These are phyloP conservation scores for Coptotermes formosanus DNA, from an alignment of 1,140 invertebrate genomes.

Conservation along the genomic window DNA sequence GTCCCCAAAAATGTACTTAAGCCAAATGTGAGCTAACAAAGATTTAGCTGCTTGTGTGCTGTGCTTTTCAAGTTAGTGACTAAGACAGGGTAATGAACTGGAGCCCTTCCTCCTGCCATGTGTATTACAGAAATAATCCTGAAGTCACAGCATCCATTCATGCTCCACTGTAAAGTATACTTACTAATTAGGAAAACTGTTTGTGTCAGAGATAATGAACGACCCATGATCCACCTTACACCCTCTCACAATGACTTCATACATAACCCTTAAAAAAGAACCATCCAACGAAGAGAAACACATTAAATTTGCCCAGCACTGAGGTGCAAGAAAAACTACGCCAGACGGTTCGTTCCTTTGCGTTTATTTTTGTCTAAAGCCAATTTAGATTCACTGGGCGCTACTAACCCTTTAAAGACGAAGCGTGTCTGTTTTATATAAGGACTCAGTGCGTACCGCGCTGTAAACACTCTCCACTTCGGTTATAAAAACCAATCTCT, in stretches of 20 bases:
- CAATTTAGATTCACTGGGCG: no score
- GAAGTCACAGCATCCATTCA: background rate
- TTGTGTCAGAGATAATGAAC: background rate
- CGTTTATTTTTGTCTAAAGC: no score
- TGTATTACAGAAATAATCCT: background rate
- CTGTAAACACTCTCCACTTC: no score
- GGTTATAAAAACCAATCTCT: no score
- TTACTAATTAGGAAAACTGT: slow-evolving; percentile 3
- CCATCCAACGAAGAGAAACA: no score
- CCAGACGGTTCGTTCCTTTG: no score
- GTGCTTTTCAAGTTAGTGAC: background rate
- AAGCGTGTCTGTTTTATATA: no score
- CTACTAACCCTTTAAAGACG: no score
- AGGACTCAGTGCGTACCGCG: no score
- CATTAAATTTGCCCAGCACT: no score
- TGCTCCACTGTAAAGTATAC: slow-evolving; percentile 5
- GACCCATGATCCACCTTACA: background rate
- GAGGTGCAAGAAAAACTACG: no score
- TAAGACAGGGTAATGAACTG: background rate
- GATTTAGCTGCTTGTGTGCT: background rate
- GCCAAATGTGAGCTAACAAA: background rate
- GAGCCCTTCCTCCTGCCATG: background rate
- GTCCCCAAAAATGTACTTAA: background rate
- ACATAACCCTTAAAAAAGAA: no score
- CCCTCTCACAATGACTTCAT: background rate